phyloP scores from a whole-genome alignment of 2,888 invertebrate genomes.

The Ophion costatus region DNA sequence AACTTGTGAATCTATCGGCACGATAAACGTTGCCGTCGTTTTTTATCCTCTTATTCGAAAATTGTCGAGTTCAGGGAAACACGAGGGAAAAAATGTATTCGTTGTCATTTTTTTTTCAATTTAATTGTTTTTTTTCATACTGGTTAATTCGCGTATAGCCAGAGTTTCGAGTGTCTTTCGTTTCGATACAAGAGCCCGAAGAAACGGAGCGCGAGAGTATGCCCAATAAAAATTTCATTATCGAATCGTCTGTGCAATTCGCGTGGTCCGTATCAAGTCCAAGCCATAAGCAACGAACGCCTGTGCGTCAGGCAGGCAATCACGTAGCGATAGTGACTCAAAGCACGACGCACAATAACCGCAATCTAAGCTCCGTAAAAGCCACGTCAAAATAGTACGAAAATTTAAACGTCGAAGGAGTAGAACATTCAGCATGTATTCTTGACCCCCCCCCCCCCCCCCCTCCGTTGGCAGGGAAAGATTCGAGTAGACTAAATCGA shows the following conservation, averaged over 20 bases:
- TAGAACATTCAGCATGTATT: neutral
- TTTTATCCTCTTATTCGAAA: no score
- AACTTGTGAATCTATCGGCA: no score
- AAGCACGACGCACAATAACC: slow-evolving; percentile 17
- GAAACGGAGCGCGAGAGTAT: slow-evolving; percentile 38
- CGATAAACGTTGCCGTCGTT: no score
- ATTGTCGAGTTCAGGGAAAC: no score
- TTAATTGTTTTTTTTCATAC: neutral
- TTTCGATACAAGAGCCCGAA: neutral
- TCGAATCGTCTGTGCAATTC: slow-evolving; percentile 45
- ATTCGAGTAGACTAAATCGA: neutral
- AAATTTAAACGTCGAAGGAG: neutral
- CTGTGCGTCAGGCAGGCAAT: slow-evolving; percentile 29
- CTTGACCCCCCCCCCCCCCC: neutral
- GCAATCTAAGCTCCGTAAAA: neutral
- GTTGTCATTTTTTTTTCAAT: no score
- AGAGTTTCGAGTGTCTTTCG: neutral
- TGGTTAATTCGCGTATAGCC: neutral
- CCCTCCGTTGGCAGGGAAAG: no score
- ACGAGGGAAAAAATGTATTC: no score
- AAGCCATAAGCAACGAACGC: slow-evolving; percentile 34
- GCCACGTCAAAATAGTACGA: neutral
- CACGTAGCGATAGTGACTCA: slow-evolving; percentile 25
- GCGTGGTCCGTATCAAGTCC: slow-evolving; percentile 47
- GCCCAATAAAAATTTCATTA: slow-evolving; percentile 59